Evolutionary conservation across 1,140 invertebrate species (phyloP), one percentile per base, ranked within the genome.

Genomic region (Pomacea maculata): DNA sequence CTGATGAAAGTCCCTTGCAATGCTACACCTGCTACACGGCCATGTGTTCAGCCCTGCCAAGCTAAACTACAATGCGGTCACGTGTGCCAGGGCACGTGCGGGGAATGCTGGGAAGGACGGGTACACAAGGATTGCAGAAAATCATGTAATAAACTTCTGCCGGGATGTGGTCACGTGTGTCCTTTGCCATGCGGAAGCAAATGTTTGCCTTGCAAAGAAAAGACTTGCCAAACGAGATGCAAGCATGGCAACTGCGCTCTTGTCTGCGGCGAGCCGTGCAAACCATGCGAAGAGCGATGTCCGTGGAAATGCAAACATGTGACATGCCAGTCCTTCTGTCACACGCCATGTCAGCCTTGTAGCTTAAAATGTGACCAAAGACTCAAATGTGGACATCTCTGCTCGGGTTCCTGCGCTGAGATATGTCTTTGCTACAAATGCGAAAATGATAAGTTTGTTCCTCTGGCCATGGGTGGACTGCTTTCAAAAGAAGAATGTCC

Each of bases 151-250:
- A 83, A 87, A 70, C 83, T 80, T 34, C 82, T 92, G 10, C 73
- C 74, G 14, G 85, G 91, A 34, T 92, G 91, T 83, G 90, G 89
- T 14, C 91, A 92, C 81, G 75, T 83, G 45, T 92, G 91, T 79
- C 81, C 79, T 14, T 82, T 85, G 64, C 77, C 71, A 0, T 88
- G 87, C 79, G 72, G 74, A 19, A 85, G 82, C 4, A 65, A 81
- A 11, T 95, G 95, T 83, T 93, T 93, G 29, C 94, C 95, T 3
- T 95, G 95, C 87, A 10, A 68, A 34, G 94, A 95, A 89, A 88
- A 89, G 12, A 80, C 79, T 68, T 95, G 95, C 87, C 88, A 25
- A 0, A 92, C 91, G 52, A 84, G 87, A 87, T 96, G 95, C 89
- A 83, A 86, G 63, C 91, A 94, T 82, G 89, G 92, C 34, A 95